Conservation (phyloP, 2,888 invertebrate species). For the Ferrisia virgata region DNA sequence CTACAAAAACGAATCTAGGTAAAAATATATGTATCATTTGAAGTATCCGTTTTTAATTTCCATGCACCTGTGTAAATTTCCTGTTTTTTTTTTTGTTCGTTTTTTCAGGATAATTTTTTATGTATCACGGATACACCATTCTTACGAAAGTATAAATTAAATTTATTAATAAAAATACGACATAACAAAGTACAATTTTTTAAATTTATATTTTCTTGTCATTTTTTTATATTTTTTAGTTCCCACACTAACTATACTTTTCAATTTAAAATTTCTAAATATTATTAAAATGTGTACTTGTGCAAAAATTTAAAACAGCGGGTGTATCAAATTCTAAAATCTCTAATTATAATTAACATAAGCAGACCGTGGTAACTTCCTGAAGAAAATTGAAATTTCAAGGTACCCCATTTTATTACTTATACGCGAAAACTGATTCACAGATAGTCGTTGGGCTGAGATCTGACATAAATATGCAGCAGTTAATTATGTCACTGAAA, state of each 20-base stretch:
- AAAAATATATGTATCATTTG: no score
- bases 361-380: not conserved
- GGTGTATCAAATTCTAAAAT: not conserved
- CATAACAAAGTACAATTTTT: no score
- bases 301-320: not conserved
- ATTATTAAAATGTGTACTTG: not conserved
- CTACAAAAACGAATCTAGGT: no score
- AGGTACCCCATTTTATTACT: not conserved
- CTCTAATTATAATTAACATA: not conserved
- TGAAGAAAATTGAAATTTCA: not conserved
- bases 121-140: no score
- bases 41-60: no score
- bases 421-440: not conserved
- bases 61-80: no score
- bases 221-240: not conserved
- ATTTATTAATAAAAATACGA: no score
- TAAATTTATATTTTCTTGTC: no score
- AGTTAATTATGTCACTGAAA: not conserved
- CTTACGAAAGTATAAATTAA: no score
- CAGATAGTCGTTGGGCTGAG: not conserved
- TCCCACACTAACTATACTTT: not conserved
- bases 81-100: no score
- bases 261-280: not conserved
- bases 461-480: not conserved
- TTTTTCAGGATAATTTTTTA: no score